These are phyloP conservation scores for Tangachromis dhanisi DNA, from an alignment of 2,113 vertebrate species.

Conservation along the genomic window DNA sequence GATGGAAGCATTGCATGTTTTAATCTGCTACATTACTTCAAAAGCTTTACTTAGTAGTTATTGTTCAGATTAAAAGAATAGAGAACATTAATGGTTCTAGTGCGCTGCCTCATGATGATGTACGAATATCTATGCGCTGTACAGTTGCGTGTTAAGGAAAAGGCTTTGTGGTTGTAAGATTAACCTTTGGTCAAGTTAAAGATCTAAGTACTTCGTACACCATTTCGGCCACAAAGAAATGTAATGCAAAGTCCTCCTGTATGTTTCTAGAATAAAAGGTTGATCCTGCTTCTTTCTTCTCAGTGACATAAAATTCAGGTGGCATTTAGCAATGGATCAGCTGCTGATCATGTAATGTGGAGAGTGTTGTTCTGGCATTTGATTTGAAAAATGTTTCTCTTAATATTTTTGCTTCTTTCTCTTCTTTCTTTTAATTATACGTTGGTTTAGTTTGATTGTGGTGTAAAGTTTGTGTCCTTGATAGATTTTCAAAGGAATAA, in stretches of 20 bases:
- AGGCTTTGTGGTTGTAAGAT: background rate
- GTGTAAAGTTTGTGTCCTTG: background rate
- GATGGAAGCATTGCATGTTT: background rate
- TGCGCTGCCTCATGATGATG: background rate
- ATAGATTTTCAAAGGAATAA: background rate
- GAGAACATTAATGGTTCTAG: background rate
- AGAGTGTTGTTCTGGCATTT: background rate
- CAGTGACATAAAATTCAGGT: background rate
- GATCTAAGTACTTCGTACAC: background rate
- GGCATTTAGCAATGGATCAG: background rate
- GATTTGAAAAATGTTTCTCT: background rate
- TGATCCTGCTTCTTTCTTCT: background rate
- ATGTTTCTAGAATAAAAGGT: background rate
- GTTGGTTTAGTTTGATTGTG: background rate
- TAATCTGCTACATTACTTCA: background rate
- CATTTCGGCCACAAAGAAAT: fast-evolving
- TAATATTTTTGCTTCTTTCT: background rate
- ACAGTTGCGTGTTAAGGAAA: background rate
- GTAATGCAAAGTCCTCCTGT: background rate
- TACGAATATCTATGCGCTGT: background rate
- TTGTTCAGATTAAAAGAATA: background rate
- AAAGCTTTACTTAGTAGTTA: background rate
- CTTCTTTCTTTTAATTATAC: background rate
- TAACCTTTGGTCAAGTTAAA: background rate
- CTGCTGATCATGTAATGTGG: background rate